Evolutionary conservation across 2,888 invertebrate species (phyloP), one percentile per base, ranked within the genome.

Genomic region (Pecten maximus): DNA sequence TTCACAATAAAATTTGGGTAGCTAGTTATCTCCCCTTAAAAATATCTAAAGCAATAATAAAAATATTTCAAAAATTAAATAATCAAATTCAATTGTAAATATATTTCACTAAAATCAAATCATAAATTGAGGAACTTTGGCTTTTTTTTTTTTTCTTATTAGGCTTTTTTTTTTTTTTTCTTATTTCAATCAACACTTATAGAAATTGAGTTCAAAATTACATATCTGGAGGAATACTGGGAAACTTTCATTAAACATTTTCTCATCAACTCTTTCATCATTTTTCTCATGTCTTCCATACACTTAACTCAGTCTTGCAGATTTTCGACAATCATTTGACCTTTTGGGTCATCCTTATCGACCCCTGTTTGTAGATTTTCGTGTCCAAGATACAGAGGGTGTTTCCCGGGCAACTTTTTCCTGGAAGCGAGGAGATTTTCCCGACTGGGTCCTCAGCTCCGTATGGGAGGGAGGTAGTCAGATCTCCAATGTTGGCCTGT

Each of bases 321-420:
- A 35, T 96, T 95, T 94, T 96, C 94, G 95, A 97, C 74, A 96
- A 97, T 92, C 91, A 90, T 91, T 39, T 92, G 89, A 19, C 93
- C 95, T 60, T 91, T 93, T 4, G 93, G 91, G 15, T 94, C 93
- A 35, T 93, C 94, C 86, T 89, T 92, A 35, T 93, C 94, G 91
- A 94, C 89, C 48, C 94, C 40, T 15, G 91, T 89, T 90, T 96
- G 96, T 92, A 91, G 97, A 93, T 97, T 97, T 86, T 97, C 97
- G 95, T 98, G 98, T 40, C 98, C 96, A 92, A 97, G 97, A 96
- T 98, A 98, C 90, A 98, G 96, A 23, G 96, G 96, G 94, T 98
- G 98, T 74, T 97, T 97, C 87, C n/a, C 97, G 97, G 93, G 97
- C 96, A 3, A 96, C 96, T 48, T 87, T 54, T 39, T 60, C 88